Evolutionary conservation across 2,888 invertebrate genomes (phyloP).

Genomic region (Druceiella hillmani): DNA sequence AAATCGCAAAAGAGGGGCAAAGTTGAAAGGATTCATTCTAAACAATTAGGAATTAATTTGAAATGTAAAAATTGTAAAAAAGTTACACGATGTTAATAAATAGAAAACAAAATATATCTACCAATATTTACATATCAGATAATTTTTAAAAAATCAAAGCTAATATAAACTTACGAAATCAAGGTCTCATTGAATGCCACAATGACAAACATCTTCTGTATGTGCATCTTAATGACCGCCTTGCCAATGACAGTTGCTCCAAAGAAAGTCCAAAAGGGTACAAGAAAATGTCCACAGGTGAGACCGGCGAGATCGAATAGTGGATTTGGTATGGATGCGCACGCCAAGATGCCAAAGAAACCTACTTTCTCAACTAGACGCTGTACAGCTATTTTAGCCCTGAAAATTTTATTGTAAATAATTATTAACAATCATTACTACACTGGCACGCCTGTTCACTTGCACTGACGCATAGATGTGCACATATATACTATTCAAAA

Average conservation of each 20-base stretch:
- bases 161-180: conserved; percentile 61
- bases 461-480: no score
- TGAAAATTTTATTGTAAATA: conserved; percentile 32
- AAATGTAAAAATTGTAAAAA: no score
- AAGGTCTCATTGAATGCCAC: conserved; percentile 93
- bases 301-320: conserved; percentile 98
- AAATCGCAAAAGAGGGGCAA: no score
- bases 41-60: no score
- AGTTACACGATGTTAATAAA: no score
- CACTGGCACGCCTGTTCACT: no score
- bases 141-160: no score
- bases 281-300: conserved; percentile 97
- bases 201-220: conserved; percentile 96
- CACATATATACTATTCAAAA: not conserved
- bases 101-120: no score
- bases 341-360: conserved; percentile 92
- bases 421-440: no score
- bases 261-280: conserved; percentile 99
- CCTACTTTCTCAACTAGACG: conserved; percentile 90
- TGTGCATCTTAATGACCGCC: conserved; percentile 96
- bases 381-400: conserved; percentile 80
- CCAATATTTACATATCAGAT: no score
- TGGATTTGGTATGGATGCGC: conserved; percentile 98
- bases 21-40: no score
- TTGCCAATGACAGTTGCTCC: conserved; percentile 98